A percentile compares a stretch with the other conserved stretches of the same genome.
phyloP scores from a whole-genome alignment of 2,797 vertebrate species.

The Hydrophis major region DNA sequence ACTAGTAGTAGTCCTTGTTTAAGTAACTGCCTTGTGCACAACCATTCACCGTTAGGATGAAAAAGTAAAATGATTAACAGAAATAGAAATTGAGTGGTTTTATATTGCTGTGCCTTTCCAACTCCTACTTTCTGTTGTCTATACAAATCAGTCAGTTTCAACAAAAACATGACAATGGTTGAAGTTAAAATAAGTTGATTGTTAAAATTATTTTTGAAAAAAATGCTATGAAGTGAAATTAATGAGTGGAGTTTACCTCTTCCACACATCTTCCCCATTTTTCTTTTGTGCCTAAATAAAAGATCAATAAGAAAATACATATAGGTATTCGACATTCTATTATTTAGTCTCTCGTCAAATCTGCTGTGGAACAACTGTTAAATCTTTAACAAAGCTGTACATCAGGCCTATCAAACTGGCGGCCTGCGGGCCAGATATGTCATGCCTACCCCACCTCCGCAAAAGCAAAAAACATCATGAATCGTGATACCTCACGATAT shows the following conservation, averaged over 20 bases:
- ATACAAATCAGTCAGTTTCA: conserved; percentile 29
- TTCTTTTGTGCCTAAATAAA: neutral
- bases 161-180: neutral
- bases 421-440: too few relatives aligned
- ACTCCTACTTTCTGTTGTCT: conserved; percentile 4
- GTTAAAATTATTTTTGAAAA: neutral
- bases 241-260: neutral
- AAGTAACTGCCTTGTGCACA: neutral
- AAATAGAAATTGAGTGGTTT: conserved; percentile 24
- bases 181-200: neutral
- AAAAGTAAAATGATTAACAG: neutral
- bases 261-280: neutral
- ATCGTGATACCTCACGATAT: too few relatives aligned
- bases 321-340: neutral
- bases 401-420: too few relatives aligned
- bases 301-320: neutral
- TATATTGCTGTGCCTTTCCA: conserved; percentile 12
- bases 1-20: neutral
- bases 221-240: neutral
- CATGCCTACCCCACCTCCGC: too few relatives aligned
- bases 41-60: neutral
- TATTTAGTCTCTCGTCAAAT: neutral
- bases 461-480: too few relatives aligned
- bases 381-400: neutral
- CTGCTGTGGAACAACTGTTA: neutral